Evolutionary conservation across 1,140 invertebrate species (phyloP).

Genomic region (Monomorium pharaonis): DNA sequence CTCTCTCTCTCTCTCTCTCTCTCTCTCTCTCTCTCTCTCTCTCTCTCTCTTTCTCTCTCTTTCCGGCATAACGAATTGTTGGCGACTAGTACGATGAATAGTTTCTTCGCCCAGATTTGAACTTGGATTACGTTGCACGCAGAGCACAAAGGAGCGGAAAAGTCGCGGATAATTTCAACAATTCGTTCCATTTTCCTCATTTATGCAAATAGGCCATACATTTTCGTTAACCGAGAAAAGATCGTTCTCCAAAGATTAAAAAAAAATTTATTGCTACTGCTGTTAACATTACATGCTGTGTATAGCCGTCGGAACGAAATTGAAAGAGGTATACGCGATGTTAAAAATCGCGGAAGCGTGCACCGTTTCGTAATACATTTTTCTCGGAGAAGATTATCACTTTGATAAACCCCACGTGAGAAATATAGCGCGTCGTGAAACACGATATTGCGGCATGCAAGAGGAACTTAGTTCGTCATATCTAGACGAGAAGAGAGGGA

Average conservation of each 20-base stretch:
- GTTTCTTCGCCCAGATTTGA: conserved; percentile 12
- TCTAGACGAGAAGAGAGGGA: neutral
- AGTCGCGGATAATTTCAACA: neutral
- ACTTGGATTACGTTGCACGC: conserved; percentile 18
- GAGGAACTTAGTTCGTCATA: conserved; percentile 37
- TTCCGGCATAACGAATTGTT: conserved; percentile 57
- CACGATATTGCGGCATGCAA: conserved; percentile 45
- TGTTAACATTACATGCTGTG: neutral
- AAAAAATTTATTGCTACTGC: conserved; percentile 28
- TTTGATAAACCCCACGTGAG: conserved; percentile 45
- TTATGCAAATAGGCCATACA: neutral
- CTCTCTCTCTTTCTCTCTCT: too few species aligned
- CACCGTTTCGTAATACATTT: conserved; percentile 44
- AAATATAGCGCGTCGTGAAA: conserved; percentile 48
- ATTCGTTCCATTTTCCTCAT: neutral
- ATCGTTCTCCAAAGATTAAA: conserved; percentile 3
- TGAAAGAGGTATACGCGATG: conserved; percentile 6
- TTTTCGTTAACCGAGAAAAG: neutral
- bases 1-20: too few species aligned
- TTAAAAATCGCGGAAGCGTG: conserved; percentile 32
- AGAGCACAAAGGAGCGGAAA: neutral
- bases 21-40: too few species aligned
- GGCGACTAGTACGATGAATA: conserved; percentile 39
- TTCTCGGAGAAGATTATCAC: conserved; percentile 36
- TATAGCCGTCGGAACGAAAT: conserved; percentile 23